Evolutionary conservation across 1,140 invertebrate genomes (phyloP), one percentile per base, ranked within the genome.

Genomic region (Aphelenchoides fujianensis): DNA sequence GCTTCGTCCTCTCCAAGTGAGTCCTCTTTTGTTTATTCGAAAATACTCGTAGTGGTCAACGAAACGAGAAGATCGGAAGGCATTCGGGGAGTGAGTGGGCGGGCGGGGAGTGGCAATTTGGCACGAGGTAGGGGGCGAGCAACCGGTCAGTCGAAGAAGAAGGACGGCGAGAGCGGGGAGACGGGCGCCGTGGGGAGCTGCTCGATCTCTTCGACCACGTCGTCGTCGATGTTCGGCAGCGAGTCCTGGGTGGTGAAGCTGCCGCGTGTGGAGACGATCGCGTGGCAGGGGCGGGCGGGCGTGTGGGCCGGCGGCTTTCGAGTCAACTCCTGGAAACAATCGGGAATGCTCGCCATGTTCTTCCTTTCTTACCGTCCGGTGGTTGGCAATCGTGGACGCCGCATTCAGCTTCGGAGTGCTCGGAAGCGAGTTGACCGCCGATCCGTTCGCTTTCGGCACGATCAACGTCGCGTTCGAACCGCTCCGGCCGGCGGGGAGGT

Each of bases 1-100:
- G 97, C 77, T 99, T 98, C 84, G 88, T 99, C 19, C 87, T 97
- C 41, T 96, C 95, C 88, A 89, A 90, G 89, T 90, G 84, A 86
- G 85, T 84, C 67, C 72, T 55, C 5, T 28, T 67, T n/a, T 52
- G 71, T 57, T 48, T 9, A 1, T 70, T 68, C 19, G 3, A n/a
- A n/a, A 27, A 67, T 69, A n/a, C 3, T 67, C 36, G 12, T 48
- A 59, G 9, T n/a, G 41, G 37, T 59, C 7, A 59, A 23, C 19
- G 63, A 9, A 66, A 66, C 48, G 30, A 69, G 57, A 48, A 48
- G 41, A 61, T 31, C 59, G 27, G 27, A 19, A n/a, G 16, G 59
- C 19, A 53, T 23, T 53, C 19, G n/a, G n/a, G n/a, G n/a, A n/a
- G n/a, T n/a, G n/a, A n/a, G n/a, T 61, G n/a, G 16, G 59, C 19